Evolutionary conservation across 2,888 invertebrate species (phyloP), one percentile per base, ranked within the genome.

Genomic region (Byasa hedistus): DNA sequence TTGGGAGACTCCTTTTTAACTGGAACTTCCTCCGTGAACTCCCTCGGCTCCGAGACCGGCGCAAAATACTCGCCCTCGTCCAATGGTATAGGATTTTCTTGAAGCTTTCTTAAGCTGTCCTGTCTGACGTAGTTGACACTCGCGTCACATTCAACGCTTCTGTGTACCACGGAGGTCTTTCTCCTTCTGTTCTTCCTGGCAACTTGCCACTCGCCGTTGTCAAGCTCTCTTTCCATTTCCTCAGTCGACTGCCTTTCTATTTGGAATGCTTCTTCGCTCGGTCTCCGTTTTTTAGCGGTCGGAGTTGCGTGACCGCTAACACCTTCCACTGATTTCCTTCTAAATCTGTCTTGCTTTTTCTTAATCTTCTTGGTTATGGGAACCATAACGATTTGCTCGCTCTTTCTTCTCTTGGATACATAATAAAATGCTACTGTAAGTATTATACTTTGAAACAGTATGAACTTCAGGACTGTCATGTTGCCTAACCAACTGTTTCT

Each of bases 191-290:
- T 93, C 76, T 88, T 92, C 27, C 84, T 87, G 66, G 86, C 90
- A 27, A 83, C 80, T 70, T 79, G 92, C 93, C 82, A 93, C 75
- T 92, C 92, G 60, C 79, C 92, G 52, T 84, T 85, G 4, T 86
- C 85, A 12, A 85, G 85, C 0, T 92, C 91, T 64, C 93, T 93
- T 23, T 92, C 86, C 72, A 94, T 81, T 27, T 94, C 86, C 60
- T 94, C 94, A 44, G 91, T 83, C 64, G 94, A 94, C 24, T 93
- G 93, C 24, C 94, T 92, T 0, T 91, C 90, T 68, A 94, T 93
- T 69, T 92, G 92, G 77, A 95, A 85, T 0, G 94, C 95, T 76
- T 95, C 95, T 75, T 96, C 96, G 77, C 96, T 96, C 0, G 96
- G 96, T 60, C 97, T 88, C 36, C 94, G 93, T 69, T 92, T 92